Percentiles rank a stretch among this genome's conserved stretches.
Evolutionary conservation across 2,888 invertebrate genomes (phyloP).

Genomic region (Chrysolina americana): DNA sequence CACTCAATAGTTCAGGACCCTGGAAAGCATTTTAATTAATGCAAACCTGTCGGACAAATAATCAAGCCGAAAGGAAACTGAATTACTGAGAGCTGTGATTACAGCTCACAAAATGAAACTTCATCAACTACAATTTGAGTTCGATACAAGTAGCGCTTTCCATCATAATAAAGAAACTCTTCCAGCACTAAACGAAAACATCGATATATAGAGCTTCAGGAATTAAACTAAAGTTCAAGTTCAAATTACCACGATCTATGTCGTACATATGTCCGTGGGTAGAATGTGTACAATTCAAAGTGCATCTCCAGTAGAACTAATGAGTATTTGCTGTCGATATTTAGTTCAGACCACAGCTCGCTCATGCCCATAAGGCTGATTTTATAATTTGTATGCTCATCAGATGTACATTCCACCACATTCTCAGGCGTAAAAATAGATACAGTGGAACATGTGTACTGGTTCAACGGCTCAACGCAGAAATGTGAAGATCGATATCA

Average conservation of each 20-base stretch:
- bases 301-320: constrained; percentile 18
- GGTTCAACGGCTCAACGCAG: too few relatives aligned
- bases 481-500: constrained; percentile 14
- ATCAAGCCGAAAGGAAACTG: too few relatives aligned
- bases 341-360: constrained; percentile 31
- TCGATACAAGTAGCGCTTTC: too few relatives aligned
- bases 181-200: too few relatives aligned
- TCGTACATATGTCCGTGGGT: constrained; percentile 5
- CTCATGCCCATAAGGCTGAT: constrained; percentile 33
- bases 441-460: not conserved
- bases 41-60: too few relatives aligned
- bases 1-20: too few relatives aligned
- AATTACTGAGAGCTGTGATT: too few relatives aligned
- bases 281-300: constrained; percentile 16
- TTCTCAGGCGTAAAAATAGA: not conserved
- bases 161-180: too few relatives aligned
- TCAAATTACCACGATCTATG: constrained; percentile 9
- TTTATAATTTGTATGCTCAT: constrained; percentile 39
- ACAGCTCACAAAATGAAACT: too few relatives aligned
- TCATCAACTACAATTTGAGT: too few relatives aligned
- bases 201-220: not conserved
- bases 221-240: constrained; percentile 1
- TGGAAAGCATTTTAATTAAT: too few relatives aligned
- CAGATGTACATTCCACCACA: constrained; percentile 3
- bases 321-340: constrained; percentile 31